Evolutionary conservation across 1,140 invertebrate genomes (phyloP).

Genomic region (Gryllus bimaculatus): DNA sequence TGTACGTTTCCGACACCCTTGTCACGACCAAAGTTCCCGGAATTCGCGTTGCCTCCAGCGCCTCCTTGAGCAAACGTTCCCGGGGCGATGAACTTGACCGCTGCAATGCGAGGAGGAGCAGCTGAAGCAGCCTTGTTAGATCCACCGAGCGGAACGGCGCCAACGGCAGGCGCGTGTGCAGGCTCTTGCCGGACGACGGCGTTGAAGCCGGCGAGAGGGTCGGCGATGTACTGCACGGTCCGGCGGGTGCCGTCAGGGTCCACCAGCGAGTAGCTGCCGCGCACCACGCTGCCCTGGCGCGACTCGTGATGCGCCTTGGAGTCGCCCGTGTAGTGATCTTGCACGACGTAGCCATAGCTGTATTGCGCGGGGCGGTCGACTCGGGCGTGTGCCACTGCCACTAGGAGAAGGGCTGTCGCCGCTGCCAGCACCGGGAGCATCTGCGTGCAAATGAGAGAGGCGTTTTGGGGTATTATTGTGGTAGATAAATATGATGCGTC

Average conservation of each 20-base stretch:
- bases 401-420: too few relatives aligned
- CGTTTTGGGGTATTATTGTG: too few relatives aligned
- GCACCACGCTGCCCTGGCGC: conserved; percentile 25
- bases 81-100: too few relatives aligned
- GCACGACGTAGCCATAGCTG: conserved; percentile 21
- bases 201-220: conserved; percentile 26
- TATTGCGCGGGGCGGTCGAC: conserved; percentile 14
- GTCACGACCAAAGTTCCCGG: too few relatives aligned
- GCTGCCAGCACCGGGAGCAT: too few relatives aligned
- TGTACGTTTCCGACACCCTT: too few relatives aligned
- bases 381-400: not conserved
- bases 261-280: conserved; percentile 27
- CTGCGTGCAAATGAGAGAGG: too few relatives aligned
- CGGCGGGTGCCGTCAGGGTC: conserved; percentile 39
- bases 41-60: too few relatives aligned
- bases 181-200: conserved; percentile 22
- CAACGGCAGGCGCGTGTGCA: not conserved
- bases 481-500: too few relatives aligned
- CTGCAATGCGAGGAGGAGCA: too few relatives aligned
- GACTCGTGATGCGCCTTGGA: conserved; percentile 25
- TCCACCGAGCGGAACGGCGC: not conserved
- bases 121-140: too few relatives aligned
- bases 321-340: conserved; percentile 26
- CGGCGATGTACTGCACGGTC: conserved; percentile 42
- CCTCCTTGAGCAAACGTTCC: too few relatives aligned